Evolutionary conservation across 2,888 invertebrate species (phyloP), one percentile per base, ranked within the genome.

Genomic region (Oxytorus armatus): DNA sequence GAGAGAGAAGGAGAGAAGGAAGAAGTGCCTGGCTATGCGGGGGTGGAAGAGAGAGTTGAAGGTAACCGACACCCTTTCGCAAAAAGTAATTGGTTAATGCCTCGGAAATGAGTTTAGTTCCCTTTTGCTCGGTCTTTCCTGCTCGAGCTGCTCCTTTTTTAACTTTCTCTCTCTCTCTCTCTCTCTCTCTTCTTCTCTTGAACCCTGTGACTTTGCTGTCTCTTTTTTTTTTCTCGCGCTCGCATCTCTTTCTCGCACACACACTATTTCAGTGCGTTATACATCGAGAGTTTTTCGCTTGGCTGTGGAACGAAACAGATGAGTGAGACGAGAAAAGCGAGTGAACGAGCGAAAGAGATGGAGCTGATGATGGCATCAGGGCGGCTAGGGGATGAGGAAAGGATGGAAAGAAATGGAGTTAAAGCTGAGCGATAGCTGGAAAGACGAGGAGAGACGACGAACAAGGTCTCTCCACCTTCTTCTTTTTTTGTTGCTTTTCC

Each of bases 31-130:
- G 29, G 39, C 14, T 66, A 49, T 47, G 65, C 42, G 70, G 57
- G 77, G 73, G 73, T 68, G 76, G 63, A 70, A 80, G 79, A 73
- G 78, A 66, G 57, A 70, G 82, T 86, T 84, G 87, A 89, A 89
- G 88, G 89, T 88, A 89, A 90, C 90, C 88, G 89, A 90, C 90
- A 89, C 88, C 88, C 89, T 90, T 90, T 89, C 87, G 87, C 89
- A 91, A 91, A 90, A 91, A 90, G 89, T 90, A 91, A 91, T 91
- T 91, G 91, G 89, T 90, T 91, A 91, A 91, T 91, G 90, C 90
- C 88, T 90, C 88, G 90, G 90, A 91, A 91, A 90, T 91, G 91
- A 91, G 90, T 91, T 91, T 90, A 90, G 89, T 89, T 90, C 88
- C 87, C 88, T 90, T 91, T 89, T 87, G 87, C 83, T 85, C 79